Conservation (phyloP, 2,113 vertebrate genomes). For the Tor tambroides region DNA sequence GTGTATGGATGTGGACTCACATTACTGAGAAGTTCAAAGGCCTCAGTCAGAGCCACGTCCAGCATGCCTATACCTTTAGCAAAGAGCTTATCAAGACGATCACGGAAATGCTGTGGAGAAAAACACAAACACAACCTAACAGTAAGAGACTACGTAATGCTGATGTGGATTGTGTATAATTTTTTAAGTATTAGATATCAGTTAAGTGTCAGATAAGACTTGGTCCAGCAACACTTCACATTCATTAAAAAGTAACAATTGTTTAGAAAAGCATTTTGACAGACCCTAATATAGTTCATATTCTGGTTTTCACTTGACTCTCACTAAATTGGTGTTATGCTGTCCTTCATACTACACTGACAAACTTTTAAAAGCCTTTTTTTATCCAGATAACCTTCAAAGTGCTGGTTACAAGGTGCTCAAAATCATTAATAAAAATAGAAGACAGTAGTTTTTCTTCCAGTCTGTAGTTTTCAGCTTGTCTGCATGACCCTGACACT, state of each 20-base stretch:
- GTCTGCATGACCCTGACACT: background rate
- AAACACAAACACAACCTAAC: slow-evolving; percentile 46
- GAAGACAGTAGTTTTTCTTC: background rate
- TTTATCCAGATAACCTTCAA: slow-evolving; percentile 6
- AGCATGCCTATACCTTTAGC: slow-evolving; percentile 98
- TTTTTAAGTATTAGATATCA: too few species aligned
- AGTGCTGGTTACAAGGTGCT: background rate
- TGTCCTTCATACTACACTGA: background rate
- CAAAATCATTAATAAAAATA: background rate
- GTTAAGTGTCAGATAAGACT: too few species aligned
- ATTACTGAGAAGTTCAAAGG: slow-evolving; percentile 90
- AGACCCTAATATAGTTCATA: background rate
- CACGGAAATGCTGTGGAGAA: slow-evolving; percentile 89
- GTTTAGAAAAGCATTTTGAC: background rate
- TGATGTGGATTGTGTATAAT: background rate
- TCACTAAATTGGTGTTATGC: background rate
- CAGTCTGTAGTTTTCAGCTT: background rate
- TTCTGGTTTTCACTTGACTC: background rate
- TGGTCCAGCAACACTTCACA: too few species aligned
- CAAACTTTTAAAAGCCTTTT: background rate
- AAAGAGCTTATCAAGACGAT: slow-evolving; percentile 92
- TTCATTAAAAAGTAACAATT: background rate
- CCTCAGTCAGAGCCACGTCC: slow-evolving; percentile 92
- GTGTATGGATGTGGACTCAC: slow-evolving; percentile 76
- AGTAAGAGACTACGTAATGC: background rate